Evolutionary conservation across 2,797 vertebrate genomes (phyloP).

Genomic region (Labroides dimidiatus): DNA sequence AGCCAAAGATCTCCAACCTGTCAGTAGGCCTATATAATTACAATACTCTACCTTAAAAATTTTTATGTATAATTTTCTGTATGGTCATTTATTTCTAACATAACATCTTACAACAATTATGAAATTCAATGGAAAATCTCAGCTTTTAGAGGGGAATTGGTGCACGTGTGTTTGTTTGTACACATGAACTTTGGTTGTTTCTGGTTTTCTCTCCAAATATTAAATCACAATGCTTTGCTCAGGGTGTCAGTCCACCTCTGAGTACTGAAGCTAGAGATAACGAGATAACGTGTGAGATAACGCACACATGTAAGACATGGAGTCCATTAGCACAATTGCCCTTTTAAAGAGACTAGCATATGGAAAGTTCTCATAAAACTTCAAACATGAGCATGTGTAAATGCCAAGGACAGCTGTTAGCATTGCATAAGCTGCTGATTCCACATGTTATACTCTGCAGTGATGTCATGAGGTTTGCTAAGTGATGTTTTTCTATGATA

Average conservation of each 20-base stretch:
- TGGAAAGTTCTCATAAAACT: neutral
- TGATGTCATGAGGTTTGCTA: slow-evolving; percentile 1
- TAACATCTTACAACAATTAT: too few relatives aligned
- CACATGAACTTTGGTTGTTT: too few relatives aligned
- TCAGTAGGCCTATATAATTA: too few relatives aligned
- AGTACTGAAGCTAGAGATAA: slow-evolving; percentile 34
- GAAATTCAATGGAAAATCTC: too few relatives aligned
- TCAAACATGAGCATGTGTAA: slow-evolving; percentile 16
- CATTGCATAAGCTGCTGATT: slow-evolving; percentile 1
- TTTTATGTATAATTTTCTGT: too few relatives aligned
- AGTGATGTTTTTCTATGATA: neutral
- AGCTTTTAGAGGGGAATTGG: too few relatives aligned
- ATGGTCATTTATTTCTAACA: too few relatives aligned
- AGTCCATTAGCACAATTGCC: slow-evolving; percentile 14
- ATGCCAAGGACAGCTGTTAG: slow-evolving; percentile 4
- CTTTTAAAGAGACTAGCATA: slow-evolving; percentile 10
- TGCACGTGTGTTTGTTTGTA: too few relatives aligned
- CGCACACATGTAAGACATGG: neutral
- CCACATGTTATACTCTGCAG: neutral
- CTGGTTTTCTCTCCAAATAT: too few relatives aligned
- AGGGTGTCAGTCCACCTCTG: slow-evolving; percentile 16
- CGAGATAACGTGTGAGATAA: too few relatives aligned
- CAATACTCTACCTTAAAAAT: too few relatives aligned
- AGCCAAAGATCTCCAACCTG: too few relatives aligned
- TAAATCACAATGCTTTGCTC: slow-evolving; percentile 2